Conservation (phyloP, 2,888 invertebrate species). For the Cheilosia variabilis region DNA sequence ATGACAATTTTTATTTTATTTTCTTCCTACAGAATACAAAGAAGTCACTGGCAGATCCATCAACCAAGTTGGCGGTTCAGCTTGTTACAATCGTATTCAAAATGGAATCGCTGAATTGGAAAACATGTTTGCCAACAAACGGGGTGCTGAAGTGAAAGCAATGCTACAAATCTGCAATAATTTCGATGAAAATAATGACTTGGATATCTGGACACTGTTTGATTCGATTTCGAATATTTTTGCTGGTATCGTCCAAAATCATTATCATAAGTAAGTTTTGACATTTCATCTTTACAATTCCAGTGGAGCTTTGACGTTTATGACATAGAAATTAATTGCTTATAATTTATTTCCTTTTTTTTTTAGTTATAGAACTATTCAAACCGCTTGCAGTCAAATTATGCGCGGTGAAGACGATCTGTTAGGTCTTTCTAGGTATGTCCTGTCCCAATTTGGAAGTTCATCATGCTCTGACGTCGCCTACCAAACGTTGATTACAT, state of each 20-base stretch:
- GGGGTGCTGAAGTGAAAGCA: constrained; percentile 79
- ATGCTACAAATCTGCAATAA: constrained; percentile 80
- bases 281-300: background rate
- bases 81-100: constrained; percentile 81
- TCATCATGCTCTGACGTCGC: too few relatives aligned
- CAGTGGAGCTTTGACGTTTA: background rate
- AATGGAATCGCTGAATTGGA: constrained; percentile 81
- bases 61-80: constrained; percentile 79
- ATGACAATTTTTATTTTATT: background rate
- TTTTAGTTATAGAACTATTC: constrained; percentile 77
- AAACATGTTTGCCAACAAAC: constrained; percentile 78
- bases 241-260: constrained; percentile 79
- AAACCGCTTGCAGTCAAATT: constrained; percentile 77
- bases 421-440: constrained; percentile 78
- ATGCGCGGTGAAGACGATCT: constrained; percentile 78
- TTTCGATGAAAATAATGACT: constrained; percentile 80
- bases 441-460: constrained; percentile 65
- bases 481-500: too few relatives aligned
- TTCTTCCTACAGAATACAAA: constrained; percentile 79
- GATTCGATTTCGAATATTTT: constrained; percentile 80
- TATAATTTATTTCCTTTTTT: background rate
- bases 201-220: constrained; percentile 82
- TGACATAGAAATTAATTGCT: too few relatives aligned
- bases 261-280: constrained; percentile 76
- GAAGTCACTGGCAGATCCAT: constrained; percentile 81